Conservation (phyloP, 2,888 invertebrate species). For the Drosophila melanocephala region DNA sequence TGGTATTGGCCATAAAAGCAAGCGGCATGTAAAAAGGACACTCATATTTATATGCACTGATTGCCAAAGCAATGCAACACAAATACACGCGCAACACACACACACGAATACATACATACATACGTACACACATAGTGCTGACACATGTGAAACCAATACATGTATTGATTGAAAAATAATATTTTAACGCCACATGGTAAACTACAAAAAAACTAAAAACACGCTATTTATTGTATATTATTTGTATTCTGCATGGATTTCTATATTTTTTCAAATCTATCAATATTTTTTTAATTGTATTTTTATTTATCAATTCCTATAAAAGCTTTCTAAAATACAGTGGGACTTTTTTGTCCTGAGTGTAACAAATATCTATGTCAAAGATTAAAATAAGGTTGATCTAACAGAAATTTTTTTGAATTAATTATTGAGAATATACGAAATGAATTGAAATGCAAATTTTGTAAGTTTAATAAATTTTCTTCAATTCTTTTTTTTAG, state of each 20-base stretch:
- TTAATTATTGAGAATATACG: neutral
- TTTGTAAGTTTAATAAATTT: constrained; percentile 16
- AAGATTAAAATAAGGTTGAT: neutral
- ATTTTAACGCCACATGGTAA: constrained; percentile 52
- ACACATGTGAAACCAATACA: constrained; percentile 29
- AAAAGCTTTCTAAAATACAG: neutral
- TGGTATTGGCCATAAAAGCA: constrained; percentile 70
- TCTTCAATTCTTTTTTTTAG: constrained; percentile 83
- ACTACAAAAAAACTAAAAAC: constrained; percentile 5
- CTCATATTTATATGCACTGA: constrained; percentile 81
- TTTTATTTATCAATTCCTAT: neutral
- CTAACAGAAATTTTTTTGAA: neutral
- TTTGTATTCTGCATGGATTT: neutral
- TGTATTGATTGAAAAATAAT: constrained; percentile 78
- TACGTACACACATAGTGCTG: constrained; percentile 1
- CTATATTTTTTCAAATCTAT: neutral
- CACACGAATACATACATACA: neutral
- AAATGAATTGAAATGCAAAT: constrained; percentile 26
- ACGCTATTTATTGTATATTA: neutral
- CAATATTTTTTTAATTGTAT: neutral
- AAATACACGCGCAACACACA: constrained; percentile 41
- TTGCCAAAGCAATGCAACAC: constrained; percentile 76
- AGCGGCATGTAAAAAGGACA: constrained; percentile 78
- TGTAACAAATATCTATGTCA: neutral
- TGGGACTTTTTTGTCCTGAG: neutral